These are phyloP conservation scores for Parazoanthus swiftii DNA, from an alignment of 92 coral and sea anemone species.

Conservation along the genomic window DNA sequence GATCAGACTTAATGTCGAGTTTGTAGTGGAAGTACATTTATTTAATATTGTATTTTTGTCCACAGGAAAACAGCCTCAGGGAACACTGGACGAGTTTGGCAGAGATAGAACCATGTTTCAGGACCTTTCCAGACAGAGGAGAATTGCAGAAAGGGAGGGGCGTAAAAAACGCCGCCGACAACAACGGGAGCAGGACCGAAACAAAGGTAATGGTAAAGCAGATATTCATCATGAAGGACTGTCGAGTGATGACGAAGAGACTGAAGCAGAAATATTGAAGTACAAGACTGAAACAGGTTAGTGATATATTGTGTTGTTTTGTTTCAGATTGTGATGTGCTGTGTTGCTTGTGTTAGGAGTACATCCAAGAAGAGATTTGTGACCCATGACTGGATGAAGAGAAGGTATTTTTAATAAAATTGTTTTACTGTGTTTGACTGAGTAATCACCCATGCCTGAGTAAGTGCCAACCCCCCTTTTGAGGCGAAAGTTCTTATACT, in stretches of 20 bases:
- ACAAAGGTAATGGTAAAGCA: slow-evolving; percentile 50
- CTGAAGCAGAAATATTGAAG: slow-evolving; percentile 81
- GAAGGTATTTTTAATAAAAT: slow-evolving; percentile 17
- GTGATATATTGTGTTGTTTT: slow-evolving; percentile 25
- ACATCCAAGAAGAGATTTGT: slow-evolving; percentile 9
- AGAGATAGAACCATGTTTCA: slow-evolving; percentile 66
- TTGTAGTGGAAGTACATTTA: neutral
- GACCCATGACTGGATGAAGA: slow-evolving; percentile 20
- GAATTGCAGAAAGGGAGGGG: slow-evolving; percentile 95
- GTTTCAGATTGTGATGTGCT: slow-evolving; percentile 38
- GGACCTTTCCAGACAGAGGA: slow-evolving; percentile 75
- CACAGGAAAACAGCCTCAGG: slow-evolving; percentile 46
- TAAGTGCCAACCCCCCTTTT: no score
- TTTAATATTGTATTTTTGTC: neutral
- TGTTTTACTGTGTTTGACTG: neutral
- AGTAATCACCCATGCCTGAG: no score
- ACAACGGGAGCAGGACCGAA: slow-evolving; percentile 70
- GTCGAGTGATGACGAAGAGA: slow-evolving; percentile 97
- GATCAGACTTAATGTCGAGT: neutral
- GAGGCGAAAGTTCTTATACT: no score
- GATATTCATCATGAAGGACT: slow-evolving; percentile 88
- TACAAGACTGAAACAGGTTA: slow-evolving; percentile 89
- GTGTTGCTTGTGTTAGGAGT: slow-evolving; percentile 20
- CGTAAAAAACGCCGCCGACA: slow-evolving; percentile 85
- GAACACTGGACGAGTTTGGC: slow-evolving; percentile 73